Conservation (phyloP, 2,888 invertebrate species). For the Troides helena region DNA sequence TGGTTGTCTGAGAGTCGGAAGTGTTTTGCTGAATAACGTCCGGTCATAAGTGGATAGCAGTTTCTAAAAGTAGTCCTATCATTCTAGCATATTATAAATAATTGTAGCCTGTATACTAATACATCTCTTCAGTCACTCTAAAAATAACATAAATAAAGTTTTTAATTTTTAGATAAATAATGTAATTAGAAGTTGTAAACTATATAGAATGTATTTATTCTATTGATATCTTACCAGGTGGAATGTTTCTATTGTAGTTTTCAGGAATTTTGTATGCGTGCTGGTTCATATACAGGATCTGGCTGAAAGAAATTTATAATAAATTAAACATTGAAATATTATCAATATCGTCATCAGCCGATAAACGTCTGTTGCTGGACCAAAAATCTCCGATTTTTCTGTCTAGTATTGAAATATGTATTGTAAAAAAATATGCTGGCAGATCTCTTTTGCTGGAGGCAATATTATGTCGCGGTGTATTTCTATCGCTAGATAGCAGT, state of each 20-base stretch:
- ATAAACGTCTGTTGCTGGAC: too few species aligned
- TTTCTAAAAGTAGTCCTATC: constrained; percentile 39
- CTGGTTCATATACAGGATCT: constrained; percentile 79
- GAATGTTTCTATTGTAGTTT: constrained; percentile 76
- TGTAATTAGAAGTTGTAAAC: background rate
- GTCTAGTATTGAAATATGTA: too few species aligned
- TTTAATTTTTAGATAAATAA: too few species aligned
- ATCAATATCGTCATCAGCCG: too few species aligned
- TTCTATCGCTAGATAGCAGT: too few species aligned
- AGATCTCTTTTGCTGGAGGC: too few species aligned
- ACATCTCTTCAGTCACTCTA: background rate
- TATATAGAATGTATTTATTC: background rate
- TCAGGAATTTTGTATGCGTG: constrained; percentile 71
- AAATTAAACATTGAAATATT: constrained; percentile 47
- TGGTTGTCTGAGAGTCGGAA: constrained; percentile 41
- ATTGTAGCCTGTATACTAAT: constrained; percentile 30
- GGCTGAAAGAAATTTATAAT: constrained; percentile 69
- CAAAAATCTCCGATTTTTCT: too few species aligned
- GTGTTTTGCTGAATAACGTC: constrained; percentile 64
- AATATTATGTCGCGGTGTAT: too few species aligned
- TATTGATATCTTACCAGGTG: constrained; percentile 61
- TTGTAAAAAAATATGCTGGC: too few species aligned
- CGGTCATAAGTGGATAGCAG: constrained; percentile 68
- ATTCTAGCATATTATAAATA: constrained; percentile 34
- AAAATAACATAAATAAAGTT: background rate